Conservation (phyloP, 2,113 vertebrate genomes). For the Caracal caracal region DNA sequence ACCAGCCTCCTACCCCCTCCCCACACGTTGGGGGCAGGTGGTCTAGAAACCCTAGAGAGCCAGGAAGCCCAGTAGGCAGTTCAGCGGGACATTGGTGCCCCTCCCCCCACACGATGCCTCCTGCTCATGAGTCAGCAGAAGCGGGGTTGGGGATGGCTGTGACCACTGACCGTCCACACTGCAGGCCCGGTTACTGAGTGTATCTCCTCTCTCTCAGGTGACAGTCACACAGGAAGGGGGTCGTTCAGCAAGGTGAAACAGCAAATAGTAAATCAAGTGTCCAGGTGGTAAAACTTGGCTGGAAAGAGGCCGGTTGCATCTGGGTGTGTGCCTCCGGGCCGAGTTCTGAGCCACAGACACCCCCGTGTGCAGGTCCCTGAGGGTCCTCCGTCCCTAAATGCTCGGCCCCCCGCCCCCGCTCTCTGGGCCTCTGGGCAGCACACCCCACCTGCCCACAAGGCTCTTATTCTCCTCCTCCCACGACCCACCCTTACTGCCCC, state of each 20-base stretch:
- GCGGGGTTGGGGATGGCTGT: not conserved
- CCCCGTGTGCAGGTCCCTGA: accelerated
- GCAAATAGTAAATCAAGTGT: too few species aligned
- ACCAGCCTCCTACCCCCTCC: too few species aligned
- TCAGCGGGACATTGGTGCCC: not conserved
- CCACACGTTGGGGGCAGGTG: not conserved
- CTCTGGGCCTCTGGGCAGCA: too few species aligned
- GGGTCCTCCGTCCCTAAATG: not conserved
- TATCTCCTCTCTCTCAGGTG: not conserved
- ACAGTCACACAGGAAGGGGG: not conserved
- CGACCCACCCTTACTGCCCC: accelerated
- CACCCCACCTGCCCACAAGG: not conserved
- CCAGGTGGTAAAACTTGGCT: not conserved
- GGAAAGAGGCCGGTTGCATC: not conserved
- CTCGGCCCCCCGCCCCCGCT: not conserved
- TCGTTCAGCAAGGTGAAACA: not conserved
- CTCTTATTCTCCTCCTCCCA: not conserved
- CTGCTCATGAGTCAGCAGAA: not conserved
- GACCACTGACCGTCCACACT: too few species aligned
- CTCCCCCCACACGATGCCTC: not conserved
- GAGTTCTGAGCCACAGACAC: not conserved
- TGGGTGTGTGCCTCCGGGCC: not conserved
- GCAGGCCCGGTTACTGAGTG: not conserved
- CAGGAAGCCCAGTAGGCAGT: not conserved
- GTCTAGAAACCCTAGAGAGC: not conserved